phyloP scores from a whole-genome alignment of 2,888 invertebrate genomes.

The Lissocephala sabroskyi region DNA sequence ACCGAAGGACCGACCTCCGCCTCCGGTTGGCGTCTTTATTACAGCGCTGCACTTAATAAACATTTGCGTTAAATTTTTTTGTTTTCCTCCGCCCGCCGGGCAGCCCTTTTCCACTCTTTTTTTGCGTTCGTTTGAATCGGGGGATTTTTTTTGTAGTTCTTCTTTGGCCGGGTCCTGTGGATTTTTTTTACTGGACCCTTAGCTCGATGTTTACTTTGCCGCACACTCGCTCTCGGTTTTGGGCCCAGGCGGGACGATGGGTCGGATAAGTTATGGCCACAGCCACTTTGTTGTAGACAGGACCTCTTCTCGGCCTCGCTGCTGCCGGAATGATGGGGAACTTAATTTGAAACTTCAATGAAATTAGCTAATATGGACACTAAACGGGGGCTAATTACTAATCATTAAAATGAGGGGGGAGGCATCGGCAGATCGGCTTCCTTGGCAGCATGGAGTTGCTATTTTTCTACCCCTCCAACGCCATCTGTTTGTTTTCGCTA shows the following conservation, averaged over 20 bases:
- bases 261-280: conserved; percentile 26
- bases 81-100: conserved; percentile 2
- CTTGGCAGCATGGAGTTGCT: not conserved
- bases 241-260: no score
- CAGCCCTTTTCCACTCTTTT: not conserved
- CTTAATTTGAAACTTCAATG: conserved; percentile 46
- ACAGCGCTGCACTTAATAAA: conserved; percentile 57
- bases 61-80: conserved; percentile 53
- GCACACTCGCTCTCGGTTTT: no score
- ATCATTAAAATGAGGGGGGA: conserved; percentile 14
- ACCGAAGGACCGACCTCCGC: conserved; percentile 9
- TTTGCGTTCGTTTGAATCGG: conserved; percentile 2
- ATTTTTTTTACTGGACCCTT: not conserved
- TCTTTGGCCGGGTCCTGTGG: no score
- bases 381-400: conserved; percentile 32
- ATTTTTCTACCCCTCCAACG: no score
- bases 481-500: no score
- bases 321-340: conserved; percentile 19
- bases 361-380: conserved; percentile 39
- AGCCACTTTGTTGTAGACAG: conserved; percentile 30
- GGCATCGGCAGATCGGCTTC: not conserved
- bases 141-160: conserved; percentile 1
- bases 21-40: conserved; percentile 54
- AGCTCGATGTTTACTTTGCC: not conserved
- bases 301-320: not conserved